Evolutionary conservation across 2,888 invertebrate species (phyloP), one percentile per base, ranked within the genome.

Genomic region (Teleiodes luculella): DNA sequence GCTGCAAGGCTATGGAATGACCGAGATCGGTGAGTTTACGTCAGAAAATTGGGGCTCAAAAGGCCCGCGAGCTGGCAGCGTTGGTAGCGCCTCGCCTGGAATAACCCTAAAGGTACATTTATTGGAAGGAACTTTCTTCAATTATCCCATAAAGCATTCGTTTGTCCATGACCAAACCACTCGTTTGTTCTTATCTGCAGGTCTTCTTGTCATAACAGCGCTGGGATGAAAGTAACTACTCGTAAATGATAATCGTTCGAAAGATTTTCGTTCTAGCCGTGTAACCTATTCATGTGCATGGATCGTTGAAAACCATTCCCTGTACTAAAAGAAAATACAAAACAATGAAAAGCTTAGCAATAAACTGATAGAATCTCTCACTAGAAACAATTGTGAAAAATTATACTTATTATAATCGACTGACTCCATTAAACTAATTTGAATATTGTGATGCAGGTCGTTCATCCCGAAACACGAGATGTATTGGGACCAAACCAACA

Each of bases 1-100:
- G 31, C 56, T 80, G 52, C 84, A 85, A 79, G 83, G 84, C 2
- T 85, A 86, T 43, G 83, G 83, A 10, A 80, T 84, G 82, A 83
- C 83, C 7, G 85, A 85, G 63, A 73, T 78, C 28, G 83, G 84
- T n/a, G 84, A 83, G 54, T 72, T 76, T 20, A 72, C 79, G n/a
- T 81, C 83, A 5, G 83, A 85, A 57, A 79, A 66, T 59, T 80
- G 79, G 78, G 79, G 74, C 20, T 63, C 67, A 52, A 76, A 76
- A 57, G 80, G 80, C 3, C 68, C 73, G n/a, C 80, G 77, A 58
- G 56, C 69, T 33, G 83, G 83, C n/a, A 84, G 83, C 58, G 80
- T 84, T n/a, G 85, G 85, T 4, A 76, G 70, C 74, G 74, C 78
- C 43, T 73, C 79, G 4, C 84, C 81, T 31, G 80, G 82, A 16